Conservation (phyloP, 2,113 vertebrate species). For the Globicephala melas region DNA sequence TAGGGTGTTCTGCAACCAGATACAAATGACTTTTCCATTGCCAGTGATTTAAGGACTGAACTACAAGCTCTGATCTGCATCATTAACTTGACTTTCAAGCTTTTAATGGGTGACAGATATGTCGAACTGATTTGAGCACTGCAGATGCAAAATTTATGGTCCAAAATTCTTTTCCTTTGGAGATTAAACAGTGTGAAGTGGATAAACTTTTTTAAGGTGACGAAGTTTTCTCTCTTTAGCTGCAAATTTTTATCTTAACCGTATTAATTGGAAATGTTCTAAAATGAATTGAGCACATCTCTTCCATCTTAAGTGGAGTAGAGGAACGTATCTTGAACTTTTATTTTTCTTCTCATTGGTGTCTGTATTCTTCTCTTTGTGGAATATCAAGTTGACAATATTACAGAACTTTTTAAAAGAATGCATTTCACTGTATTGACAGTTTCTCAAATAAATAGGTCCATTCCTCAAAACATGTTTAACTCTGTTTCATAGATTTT, state of each 20-base stretch:
- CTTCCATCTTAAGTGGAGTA: background rate
- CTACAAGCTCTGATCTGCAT: background rate
- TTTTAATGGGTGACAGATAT: background rate
- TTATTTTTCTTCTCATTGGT: conserved; percentile 28
- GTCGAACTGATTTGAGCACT: background rate
- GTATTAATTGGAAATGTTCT: background rate
- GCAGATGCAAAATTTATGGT: background rate
- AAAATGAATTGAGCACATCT: background rate
- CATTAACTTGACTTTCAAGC: background rate
- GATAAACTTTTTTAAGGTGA: background rate
- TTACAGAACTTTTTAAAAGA: background rate
- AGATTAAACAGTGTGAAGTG: background rate
- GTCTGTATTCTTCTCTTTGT: background rate
- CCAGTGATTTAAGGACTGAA: background rate
- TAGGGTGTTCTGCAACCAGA: background rate
- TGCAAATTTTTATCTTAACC: background rate
- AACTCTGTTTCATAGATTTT: background rate
- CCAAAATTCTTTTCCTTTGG: background rate
- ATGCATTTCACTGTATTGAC: background rate
- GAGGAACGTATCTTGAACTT: background rate
- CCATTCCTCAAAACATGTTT: background rate
- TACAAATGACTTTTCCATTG: background rate
- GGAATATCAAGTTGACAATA: background rate
- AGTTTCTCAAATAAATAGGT: background rate
- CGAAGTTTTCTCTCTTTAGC: background rate